phyloP scores from a whole-genome alignment of 2,113 vertebrate genomes.

The Dipodomys spectabilis region DNA sequence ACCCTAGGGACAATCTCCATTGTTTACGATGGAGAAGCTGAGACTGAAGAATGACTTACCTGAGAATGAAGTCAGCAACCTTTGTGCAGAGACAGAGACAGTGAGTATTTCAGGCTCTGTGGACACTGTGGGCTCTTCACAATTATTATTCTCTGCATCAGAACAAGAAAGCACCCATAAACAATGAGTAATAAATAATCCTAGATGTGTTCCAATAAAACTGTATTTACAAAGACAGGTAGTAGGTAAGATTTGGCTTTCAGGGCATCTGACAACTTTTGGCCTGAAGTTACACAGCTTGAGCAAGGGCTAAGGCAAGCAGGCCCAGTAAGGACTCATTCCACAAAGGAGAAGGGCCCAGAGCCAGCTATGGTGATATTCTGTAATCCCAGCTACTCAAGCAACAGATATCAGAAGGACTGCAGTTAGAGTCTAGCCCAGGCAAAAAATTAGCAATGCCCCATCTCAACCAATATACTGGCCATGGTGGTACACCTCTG shows the following conservation, averaged over 20 bases:
- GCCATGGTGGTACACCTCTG: too few species aligned
- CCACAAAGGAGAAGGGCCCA: not conserved
- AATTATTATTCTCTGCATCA: not conserved
- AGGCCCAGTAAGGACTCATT: not conserved
- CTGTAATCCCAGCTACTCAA: too few species aligned
- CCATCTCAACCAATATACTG: too few species aligned
- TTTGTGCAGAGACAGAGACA: not conserved
- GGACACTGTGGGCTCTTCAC: not conserved
- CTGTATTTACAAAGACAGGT: not conserved
- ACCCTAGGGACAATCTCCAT: not conserved
- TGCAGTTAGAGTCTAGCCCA: too few species aligned
- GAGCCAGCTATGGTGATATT: too few species aligned
- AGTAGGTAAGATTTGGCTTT: not conserved
- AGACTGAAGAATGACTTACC: not conserved
- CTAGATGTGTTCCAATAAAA: not conserved
- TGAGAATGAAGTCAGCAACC: not conserved
- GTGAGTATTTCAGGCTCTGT: conserved; percentile 1
- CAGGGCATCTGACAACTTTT: not conserved
- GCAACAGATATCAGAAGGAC: too few species aligned
- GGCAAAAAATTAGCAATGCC: too few species aligned
- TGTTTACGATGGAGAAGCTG: not conserved
- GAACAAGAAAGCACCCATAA: not conserved
- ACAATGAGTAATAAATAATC: not conserved
- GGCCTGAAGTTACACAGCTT: not conserved
- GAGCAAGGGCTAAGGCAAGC: not conserved